Base-by-base conservation (phyloP, 2,888 invertebrate species). In the Entomobrya multifasciata region DNA sequence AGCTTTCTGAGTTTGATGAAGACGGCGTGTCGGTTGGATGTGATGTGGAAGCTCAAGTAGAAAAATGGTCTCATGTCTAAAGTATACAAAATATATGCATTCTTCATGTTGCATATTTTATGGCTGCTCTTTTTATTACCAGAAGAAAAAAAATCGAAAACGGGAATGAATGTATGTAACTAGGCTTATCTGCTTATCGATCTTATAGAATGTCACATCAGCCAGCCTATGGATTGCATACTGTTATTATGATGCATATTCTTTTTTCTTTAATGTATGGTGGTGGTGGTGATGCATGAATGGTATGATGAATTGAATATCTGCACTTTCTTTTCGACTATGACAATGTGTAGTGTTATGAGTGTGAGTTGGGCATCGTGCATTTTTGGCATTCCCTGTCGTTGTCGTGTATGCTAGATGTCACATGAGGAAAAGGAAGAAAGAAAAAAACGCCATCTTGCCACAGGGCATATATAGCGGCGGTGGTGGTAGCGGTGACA, bases 1-100 rank as follows among this genome's bases (percentile, higher is more conserved):
- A 60, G 55, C 5, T 6, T 10, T 57, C 11, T 57, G 25, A 49
- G 0, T 11, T 4, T 60, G 60, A 60, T 27, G 60, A 60, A 22
- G 49, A 76, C 30, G 57, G 30, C n/a, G n/a, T n/a, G n/a, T n/a
- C 76, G 76, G 76, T 57, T 76, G 76, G 36, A n/a, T 76, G 76
- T 76, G 76, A 76, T 57, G 20, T 76, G 76, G 11, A 30, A 72
- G 49, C 8, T 25, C 27, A 60, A 60, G 15, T 15, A 27, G 10
- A 57, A 20, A 57, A 57, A 49, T 47, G n/a, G 13, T 47, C n/a
- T 47, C 10, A 47, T 47, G 11, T 10, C 15, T 10, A 60, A 5
- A 60, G 30, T 27, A 15, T n/a, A 20, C 27, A 25, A 25, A 60
- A 60, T 52, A 27, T 27, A n/a, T 60, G 60, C 60, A 60, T 60